phyloP scores from a whole-genome alignment of 2,113 vertebrate genomes.

The Malurus melanocephalus region DNA sequence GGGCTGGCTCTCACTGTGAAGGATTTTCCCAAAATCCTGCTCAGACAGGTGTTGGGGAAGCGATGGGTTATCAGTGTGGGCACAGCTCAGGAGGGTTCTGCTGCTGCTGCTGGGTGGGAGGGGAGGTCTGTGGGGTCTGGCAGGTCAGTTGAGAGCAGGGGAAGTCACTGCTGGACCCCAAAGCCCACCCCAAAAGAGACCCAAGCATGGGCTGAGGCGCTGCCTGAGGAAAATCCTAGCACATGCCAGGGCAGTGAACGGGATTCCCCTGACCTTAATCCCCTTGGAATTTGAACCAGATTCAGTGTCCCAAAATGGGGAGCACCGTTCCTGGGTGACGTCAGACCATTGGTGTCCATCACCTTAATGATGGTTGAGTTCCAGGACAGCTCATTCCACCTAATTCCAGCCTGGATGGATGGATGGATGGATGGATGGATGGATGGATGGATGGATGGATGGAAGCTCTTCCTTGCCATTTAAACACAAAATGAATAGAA shows the following conservation, averaged over 20 bases:
- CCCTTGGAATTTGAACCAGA: constrained; percentile 37
- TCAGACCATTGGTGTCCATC: not conserved
- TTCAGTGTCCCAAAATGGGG: not conserved
- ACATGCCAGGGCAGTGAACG: not conserved
- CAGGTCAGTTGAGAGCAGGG: not conserved
- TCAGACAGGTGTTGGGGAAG: not conserved
- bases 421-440: not conserved
- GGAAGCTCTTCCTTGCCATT: not conserved
- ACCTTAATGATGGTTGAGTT: not conserved
- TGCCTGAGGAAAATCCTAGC: not conserved
- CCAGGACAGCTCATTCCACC: not conserved
- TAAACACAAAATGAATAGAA: not conserved
- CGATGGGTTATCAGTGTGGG: not conserved
- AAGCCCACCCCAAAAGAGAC: not conserved
- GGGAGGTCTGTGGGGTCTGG: not conserved
- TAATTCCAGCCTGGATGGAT: not conserved
- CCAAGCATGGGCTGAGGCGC: not conserved
- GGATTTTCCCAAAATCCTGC: constrained; percentile 1
- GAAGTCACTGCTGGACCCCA: not conserved
- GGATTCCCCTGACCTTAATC: constrained; percentile 30
- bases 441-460: not conserved
- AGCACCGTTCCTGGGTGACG: not conserved
- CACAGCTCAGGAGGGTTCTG: not conserved
- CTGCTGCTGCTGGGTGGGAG: not conserved
- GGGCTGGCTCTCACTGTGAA: not conserved